Base-by-base conservation (phyloP, 2,888 invertebrate genomes). In the Amphipoea lucens region DNA sequence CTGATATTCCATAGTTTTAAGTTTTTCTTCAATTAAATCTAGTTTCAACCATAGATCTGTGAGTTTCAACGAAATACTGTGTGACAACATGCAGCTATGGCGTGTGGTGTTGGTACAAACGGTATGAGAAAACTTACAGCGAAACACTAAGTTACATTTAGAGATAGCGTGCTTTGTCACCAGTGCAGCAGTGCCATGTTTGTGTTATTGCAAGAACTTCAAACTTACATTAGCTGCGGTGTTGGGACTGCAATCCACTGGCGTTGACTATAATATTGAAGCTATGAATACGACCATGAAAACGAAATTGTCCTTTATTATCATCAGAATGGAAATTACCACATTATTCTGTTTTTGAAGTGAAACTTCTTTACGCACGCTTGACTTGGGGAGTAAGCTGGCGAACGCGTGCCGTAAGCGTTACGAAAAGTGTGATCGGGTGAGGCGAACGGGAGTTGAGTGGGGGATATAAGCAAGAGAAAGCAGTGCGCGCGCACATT, bases 161-260 rank as follows among this genome's bases (percentile, higher is more conserved):
- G 51, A 72, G 78, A 86, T 69, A 65, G 63, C 14, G 36, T 51
- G 65, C 54, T 72, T 71, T 83, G 78, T 86, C 74, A 86, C 54
- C 65, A 54, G 23, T 0, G 62, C 74, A 86, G 48, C 65, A 54
- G 23, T 0, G 62, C 51, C 48, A 69, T 75, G 74, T 86, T 82
- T 71, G 70, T 74, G 57, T 67, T 65, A 23, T 45, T 71, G 40
- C 62, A 66, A 40, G 48, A 83, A 83, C 78, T 84, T 78, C 78
- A 86, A 84, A 84, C 72, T 78, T 69, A 86, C 66, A 86, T 84
- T 84, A 86, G 72, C 60, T 69, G 65, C 69, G 63, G 42, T 67
- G 29, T 67, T 51, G 65, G 51, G 29, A 11, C 4, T 45, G 36
- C 4, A 12, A 36, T 57, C 63, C 48, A 70, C 70, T 40, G 54